Conservation (phyloP, 2,888 invertebrate species). For the Standfussiana lucernea region DNA sequence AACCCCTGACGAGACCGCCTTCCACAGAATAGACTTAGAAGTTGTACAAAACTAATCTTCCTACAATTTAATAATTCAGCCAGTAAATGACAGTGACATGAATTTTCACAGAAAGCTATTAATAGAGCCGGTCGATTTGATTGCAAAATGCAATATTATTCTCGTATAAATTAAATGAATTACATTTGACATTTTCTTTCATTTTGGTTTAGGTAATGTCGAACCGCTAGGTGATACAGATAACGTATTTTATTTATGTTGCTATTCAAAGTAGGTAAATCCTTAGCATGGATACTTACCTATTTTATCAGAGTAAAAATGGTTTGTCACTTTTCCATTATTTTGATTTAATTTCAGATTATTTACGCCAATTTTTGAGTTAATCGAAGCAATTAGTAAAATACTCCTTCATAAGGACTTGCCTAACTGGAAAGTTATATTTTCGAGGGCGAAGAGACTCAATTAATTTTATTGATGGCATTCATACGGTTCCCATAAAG, state of each 20-base stretch:
- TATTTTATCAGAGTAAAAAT: too few relatives aligned
- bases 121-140: background rate
- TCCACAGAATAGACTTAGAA: background rate
- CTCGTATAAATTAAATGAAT: background rate
- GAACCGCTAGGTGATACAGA: too few relatives aligned
- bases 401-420: too few relatives aligned
- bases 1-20: background rate
- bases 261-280: too few relatives aligned
- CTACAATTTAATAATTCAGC: background rate
- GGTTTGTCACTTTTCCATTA: too few relatives aligned
- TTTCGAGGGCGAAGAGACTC: background rate
- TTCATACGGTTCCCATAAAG: background rate
- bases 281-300: too few relatives aligned
- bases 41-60: slow-evolving; percentile 11
- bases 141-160: background rate
- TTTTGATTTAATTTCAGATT: too few relatives aligned
- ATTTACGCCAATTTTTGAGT: too few relatives aligned
- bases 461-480: background rate
- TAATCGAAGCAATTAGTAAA: too few relatives aligned
- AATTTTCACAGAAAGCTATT: background rate
- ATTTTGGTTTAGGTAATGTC: too few relatives aligned
- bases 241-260: too few relatives aligned
- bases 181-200: background rate
- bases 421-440: background rate
- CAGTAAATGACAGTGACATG: background rate